Conservation (phyloP, 2,113 vertebrate genomes). For the Thryonomys swinderianus region DNA sequence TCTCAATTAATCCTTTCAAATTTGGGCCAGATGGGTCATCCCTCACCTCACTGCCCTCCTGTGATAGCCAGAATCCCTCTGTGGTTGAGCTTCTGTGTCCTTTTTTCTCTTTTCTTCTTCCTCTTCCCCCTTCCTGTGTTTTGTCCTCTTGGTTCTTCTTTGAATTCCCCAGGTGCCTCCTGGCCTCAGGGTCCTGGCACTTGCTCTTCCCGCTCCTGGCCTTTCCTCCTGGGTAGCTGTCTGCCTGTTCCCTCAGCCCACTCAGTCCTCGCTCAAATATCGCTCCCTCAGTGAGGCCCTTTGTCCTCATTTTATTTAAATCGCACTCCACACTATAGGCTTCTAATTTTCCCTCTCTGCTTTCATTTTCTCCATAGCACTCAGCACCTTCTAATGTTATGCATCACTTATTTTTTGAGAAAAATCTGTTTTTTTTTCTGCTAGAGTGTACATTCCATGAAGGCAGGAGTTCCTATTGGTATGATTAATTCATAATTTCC, state of each 20-base stretch:
- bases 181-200: neutral
- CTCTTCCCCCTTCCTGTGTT: neutral
- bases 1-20: neutral
- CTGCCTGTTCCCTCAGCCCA: neutral
- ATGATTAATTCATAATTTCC: neutral
- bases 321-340: neutral
- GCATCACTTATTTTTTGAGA: neutral
- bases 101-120: neutral
- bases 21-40: neutral
- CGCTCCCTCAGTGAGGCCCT: neutral
- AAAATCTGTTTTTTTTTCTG: neutral
- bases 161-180: neutral
- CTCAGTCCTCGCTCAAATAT: neutral
- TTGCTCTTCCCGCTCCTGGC: neutral
- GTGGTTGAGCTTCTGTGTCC: neutral
- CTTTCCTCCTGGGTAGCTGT: neutral
- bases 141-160: neutral
- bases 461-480: neutral
- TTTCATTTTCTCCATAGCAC: neutral
- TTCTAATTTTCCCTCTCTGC: neutral
- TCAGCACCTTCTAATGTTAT: conserved; percentile 1
- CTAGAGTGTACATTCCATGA: neutral
- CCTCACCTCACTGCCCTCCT: neutral
- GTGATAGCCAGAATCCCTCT: no score
- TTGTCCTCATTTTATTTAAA: neutral